Evolutionary conservation across 2,888 invertebrate species (phyloP).

Genomic region (Caenorhabditis panamensis): DNA sequence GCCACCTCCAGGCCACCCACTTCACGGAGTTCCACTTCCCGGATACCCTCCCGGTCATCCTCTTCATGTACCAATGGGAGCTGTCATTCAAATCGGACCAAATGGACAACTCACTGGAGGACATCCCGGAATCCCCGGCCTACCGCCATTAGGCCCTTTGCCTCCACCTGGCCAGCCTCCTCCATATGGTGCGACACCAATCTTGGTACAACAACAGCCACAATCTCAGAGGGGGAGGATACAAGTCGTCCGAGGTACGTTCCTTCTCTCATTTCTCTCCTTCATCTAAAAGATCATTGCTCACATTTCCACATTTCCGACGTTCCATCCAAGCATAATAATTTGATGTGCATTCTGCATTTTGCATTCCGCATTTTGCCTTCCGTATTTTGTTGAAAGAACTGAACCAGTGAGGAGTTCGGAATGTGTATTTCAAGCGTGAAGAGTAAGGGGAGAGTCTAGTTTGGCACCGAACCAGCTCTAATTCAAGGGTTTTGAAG

Average conservation of each 20-base stretch:
- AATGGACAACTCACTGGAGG: constrained; percentile 4
- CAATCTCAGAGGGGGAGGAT: background rate
- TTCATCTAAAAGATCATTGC: background rate
- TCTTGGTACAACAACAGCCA: background rate
- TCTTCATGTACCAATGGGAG: constrained; percentile 21
- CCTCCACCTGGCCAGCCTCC: constrained; percentile 9
- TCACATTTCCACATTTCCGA: background rate
- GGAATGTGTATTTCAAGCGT: background rate
- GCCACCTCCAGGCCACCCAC: constrained; percentile 22
- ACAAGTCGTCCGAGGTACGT: background rate
- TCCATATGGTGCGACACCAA: background rate
- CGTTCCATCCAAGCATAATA: background rate
- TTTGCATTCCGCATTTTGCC: too few species aligned
- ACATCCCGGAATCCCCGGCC: constrained; percentile 7
- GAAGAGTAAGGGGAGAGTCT: background rate
- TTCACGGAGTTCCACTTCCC: constrained; percentile 35
- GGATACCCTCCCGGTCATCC: constrained; percentile 46
- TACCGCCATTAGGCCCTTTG: constrained; percentile 18
- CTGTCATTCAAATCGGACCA: constrained; percentile 6
- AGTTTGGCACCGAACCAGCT: background rate
- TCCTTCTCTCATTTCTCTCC: background rate
- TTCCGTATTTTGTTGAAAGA: too few species aligned
- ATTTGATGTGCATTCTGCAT: constrained; percentile 11
- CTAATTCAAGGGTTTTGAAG: background rate
- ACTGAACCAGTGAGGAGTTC: background rate